Evolutionary conservation across 2,797 vertebrate species (phyloP).

Genomic region (Valencia hispanica): DNA sequence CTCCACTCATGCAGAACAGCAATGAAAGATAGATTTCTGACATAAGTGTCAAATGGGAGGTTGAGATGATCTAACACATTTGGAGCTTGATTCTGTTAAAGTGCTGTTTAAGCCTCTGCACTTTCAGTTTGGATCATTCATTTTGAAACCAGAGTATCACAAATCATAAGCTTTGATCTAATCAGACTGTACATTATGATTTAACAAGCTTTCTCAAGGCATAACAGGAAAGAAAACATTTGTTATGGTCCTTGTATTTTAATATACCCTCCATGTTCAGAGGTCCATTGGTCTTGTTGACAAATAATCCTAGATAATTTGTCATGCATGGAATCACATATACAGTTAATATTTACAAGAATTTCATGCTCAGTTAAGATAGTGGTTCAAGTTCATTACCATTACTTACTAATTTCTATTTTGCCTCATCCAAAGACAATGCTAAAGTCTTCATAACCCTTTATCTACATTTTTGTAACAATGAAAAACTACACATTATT

Average conservation of each 20-base stretch:
- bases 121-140: not conserved
- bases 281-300: not conserved
- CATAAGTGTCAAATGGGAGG: not conserved
- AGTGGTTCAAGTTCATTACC: not conserved
- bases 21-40: not conserved
- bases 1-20: not conserved
- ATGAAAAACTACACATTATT: no score
- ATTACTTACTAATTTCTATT: not conserved
- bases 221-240: not conserved
- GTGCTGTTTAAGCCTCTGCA: not conserved
- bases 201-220: not conserved
- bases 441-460: not conserved
- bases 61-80: not conserved
- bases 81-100: not conserved
- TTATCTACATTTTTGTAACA: no score
- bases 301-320: not conserved
- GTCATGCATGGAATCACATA: not conserved
- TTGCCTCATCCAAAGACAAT: not conserved
- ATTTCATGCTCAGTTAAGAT: not conserved
- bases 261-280: not conserved
- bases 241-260: not conserved
- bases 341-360: not conserved
- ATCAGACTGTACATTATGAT: conserved; percentile 8
- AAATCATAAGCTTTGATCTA: not conserved
- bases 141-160: conserved; percentile 1